Conservation (phyloP, 2,888 invertebrate species). For the Eumerus sabulonum region DNA sequence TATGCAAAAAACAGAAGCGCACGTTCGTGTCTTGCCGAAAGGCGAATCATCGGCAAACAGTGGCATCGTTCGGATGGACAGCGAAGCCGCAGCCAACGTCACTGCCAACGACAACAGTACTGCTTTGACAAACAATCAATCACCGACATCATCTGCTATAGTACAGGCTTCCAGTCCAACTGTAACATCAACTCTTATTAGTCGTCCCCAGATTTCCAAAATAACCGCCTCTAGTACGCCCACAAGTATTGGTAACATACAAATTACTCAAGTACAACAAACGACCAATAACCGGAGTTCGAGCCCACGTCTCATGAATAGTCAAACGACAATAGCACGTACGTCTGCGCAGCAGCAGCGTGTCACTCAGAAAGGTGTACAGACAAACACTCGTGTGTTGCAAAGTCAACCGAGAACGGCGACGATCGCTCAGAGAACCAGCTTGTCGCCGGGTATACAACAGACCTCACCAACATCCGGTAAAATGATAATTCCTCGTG, state of each 20-base stretch:
- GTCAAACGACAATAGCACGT: conserved; percentile 65
- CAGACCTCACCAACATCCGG: conserved; percentile 72
- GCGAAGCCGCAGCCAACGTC: conserved; percentile 59
- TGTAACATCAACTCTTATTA: conserved; percentile 41
- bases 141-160: conserved; percentile 9
- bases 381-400: conserved; percentile 64
- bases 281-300: conserved; percentile 61
- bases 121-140: conserved; percentile 37
- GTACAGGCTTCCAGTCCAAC: conserved; percentile 30
- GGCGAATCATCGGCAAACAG: conserved; percentile 75
- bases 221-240: conserved; percentile 33
- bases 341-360: conserved; percentile 43
- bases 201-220: conserved; percentile 36
- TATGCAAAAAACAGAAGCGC: conserved; percentile 75
- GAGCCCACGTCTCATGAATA: conserved; percentile 55
- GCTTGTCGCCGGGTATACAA: conserved; percentile 51
- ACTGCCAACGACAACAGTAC: conserved; percentile 40
- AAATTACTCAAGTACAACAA: conserved; percentile 66
- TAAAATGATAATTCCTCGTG: conserved; percentile 74
- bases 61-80: conserved; percentile 76
- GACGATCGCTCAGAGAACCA: conserved; percentile 59
- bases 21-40: conserved; percentile 77
- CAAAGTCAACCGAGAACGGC: conserved; percentile 70
- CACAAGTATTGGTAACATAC: conserved; percentile 67
- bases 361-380: conserved; percentile 40